These are phyloP conservation scores for Lontra canadensis DNA, from an alignment of 2,113 vertebrate species.

Conservation along the genomic window DNA sequence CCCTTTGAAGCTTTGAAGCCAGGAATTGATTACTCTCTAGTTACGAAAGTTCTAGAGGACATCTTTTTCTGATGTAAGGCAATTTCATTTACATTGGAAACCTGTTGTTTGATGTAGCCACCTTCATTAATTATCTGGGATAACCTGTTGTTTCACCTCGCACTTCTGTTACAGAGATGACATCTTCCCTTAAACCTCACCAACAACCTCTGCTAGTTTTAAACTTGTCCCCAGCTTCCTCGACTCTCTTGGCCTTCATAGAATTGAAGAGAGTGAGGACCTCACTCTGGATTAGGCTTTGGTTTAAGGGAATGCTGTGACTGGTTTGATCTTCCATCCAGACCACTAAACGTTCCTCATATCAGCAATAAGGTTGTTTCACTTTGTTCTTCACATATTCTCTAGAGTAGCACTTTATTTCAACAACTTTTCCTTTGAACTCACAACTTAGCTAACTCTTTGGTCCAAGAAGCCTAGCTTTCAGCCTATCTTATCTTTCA, in stretches of 20 bases:
- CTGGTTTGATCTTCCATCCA: neutral
- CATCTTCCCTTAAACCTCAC: neutral
- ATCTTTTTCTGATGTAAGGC: neutral
- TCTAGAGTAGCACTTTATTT: neutral
- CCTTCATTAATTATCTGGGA: neutral
- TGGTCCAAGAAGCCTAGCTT: neutral
- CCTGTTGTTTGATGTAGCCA: neutral
- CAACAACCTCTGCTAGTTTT: neutral
- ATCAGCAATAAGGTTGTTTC: neutral
- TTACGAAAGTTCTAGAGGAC: neutral
- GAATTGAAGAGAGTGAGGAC: neutral
- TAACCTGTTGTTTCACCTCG: neutral
- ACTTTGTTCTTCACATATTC: neutral
- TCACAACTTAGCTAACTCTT: neutral
- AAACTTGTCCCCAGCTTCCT: neutral
- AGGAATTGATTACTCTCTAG: neutral
- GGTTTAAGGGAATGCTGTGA: neutral
- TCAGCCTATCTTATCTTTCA: neutral
- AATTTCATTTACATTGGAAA: neutral
- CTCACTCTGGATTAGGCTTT: neutral
- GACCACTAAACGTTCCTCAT: neutral
- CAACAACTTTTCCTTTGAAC: neutral
- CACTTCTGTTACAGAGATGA: neutral
- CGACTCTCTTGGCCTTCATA: neutral
- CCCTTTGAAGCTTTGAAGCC: neutral